These are phyloP conservation scores for Noctua janthe DNA, from an alignment of 2,888 invertebrate genomes.

Conservation along the genomic window DNA sequence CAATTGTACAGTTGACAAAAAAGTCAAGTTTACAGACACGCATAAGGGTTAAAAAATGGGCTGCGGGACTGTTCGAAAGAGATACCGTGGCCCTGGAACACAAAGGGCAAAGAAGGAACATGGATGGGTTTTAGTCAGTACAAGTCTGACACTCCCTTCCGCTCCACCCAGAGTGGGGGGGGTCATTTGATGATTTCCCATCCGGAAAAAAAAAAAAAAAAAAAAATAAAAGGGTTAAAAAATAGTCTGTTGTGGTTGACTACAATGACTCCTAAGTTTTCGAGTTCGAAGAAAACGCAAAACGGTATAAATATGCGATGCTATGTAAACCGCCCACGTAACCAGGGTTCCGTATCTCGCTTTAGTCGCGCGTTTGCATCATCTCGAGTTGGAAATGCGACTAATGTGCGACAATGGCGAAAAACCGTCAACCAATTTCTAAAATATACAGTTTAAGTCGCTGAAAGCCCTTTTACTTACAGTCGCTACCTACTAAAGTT, in stretches of 20 bases:
- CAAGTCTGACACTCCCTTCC: too few species aligned
- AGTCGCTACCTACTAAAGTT: too few species aligned
- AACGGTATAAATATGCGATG: background rate
- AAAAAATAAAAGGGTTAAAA: background rate
- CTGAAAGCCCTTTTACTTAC: too few species aligned
- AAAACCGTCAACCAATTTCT: background rate
- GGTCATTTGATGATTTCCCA: too few species aligned
- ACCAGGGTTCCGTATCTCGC: background rate
- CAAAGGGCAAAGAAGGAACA: too few species aligned
- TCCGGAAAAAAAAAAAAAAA: too few species aligned
- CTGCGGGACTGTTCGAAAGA: too few species aligned
- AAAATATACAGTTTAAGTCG: too few species aligned
- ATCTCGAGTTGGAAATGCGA: background rate
- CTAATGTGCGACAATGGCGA: background rate
- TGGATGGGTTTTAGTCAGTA: too few species aligned
- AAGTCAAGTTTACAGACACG: background rate
- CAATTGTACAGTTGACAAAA: slow-evolving; percentile 3
- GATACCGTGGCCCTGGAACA: too few species aligned
- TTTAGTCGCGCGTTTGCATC: background rate
- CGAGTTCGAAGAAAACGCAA: background rate
- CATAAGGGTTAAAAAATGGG: background rate
- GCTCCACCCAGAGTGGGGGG: too few species aligned
- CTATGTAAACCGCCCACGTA: background rate
- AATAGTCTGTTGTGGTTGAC: background rate
- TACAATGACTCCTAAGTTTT: background rate